A percentile compares a stretch with the other conserved stretches of the same genome.
Conservation (phyloP, 1,140 invertebrate species). For the Sarcophaga bullata region DNA sequence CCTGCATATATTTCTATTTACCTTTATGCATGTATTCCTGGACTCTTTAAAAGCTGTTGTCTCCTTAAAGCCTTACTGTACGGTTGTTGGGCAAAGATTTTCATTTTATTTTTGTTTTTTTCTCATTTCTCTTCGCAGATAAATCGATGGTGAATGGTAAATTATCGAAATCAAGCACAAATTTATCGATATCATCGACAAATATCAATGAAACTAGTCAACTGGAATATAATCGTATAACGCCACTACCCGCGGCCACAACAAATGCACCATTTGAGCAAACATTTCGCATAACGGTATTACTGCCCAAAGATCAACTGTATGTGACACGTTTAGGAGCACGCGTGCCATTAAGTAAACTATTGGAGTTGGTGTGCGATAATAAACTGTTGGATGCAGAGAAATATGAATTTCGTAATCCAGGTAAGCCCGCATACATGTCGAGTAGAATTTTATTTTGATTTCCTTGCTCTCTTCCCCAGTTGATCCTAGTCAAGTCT, state of each 20-base stretch:
- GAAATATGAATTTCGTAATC: constrained; percentile 83
- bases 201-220: constrained; percentile 64
- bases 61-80: neutral
- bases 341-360: constrained; percentile 74
- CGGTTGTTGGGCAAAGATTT: neutral
- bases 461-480: neutral
- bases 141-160: constrained; percentile 56
- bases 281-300: constrained; percentile 70
- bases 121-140: constrained; percentile 17
- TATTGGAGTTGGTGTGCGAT: constrained; percentile 79
- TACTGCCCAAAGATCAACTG: constrained; percentile 84
- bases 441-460: neutral
- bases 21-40: too few relatives aligned
- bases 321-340: constrained; percentile 69
- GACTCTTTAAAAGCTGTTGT: too few relatives aligned
- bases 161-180: constrained; percentile 63
- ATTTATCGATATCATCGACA: constrained; percentile 58
- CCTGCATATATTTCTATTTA: too few relatives aligned
- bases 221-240: constrained; percentile 64
- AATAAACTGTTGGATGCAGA: constrained; percentile 81
- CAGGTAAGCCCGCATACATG: constrained; percentile 69
- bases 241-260: constrained; percentile 60
- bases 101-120: constrained; percentile 20
- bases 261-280: constrained; percentile 65
- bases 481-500: constrained; percentile 65